Evolutionary conservation across 2,797 vertebrate genomes (phyloP), one percentile per base, ranked within the genome.

Genomic region (Ptychadena robeensis): DNA sequence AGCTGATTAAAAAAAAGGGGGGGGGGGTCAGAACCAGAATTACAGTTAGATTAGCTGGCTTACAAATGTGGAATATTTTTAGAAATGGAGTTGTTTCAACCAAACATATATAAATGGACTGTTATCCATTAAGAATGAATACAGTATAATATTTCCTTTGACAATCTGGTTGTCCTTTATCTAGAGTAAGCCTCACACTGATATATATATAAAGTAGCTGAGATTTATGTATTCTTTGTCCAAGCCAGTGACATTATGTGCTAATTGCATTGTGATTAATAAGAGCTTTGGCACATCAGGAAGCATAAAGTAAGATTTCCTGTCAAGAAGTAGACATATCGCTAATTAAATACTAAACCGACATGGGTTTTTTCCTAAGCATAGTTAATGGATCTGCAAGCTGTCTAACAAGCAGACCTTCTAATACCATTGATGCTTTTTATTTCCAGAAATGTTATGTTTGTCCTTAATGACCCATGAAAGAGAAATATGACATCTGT

Each of bases 281-380:
- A 53, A 37, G 28, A 80, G 77, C 48, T 74, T 74, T 84, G 34
- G 38, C 82, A 70, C 71, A 80, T 75, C 77, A 85, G 82, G 78
- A 85, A 75, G 72, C 31, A n/a, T 66, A 40, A 68, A 70, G 48
- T 38, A 69, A 65, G 34, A 85, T 85, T 85, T 80, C 78, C 82
- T 80, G 71, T 48, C 31, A 53, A 53, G 35, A 64, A 48, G 57
- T 69, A 70, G 48, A 63, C 9, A 4, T 34, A 67, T 75, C 8
- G 35, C 77, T 85, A 64, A 85, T 85, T 85, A 85, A 75, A 76
- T 6, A 4, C 65, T 35, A 37, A 61, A 75, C n/a, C 63, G 14
- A 30, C 32, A 40, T 61, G 30, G 82, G 37, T 69, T 82, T 22
- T 40, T 38, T 73, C 28, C 72, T 71, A 14, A 31, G 30, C 76